These are phyloP conservation scores for Willowsia nigromaculata DNA, from an alignment of 2,888 invertebrate species.

Conservation along the genomic window DNA sequence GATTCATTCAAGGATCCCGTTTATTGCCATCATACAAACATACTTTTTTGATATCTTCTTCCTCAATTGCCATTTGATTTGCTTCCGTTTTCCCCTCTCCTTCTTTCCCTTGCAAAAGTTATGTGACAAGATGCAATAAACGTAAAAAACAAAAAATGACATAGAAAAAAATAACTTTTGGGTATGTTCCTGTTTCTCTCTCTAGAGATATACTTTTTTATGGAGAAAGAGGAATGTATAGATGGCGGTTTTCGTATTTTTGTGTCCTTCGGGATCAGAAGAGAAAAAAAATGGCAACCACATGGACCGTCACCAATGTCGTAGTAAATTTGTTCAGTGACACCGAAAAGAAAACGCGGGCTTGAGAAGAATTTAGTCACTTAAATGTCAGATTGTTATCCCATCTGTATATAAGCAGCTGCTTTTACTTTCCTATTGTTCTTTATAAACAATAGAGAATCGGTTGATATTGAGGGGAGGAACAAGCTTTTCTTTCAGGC, in stretches of 20 bases:
- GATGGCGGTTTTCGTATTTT: neutral
- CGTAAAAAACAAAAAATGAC: slow-evolving; percentile 24
- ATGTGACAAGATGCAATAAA: slow-evolving; percentile 22
- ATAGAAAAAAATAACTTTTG: neutral
- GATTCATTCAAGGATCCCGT: slow-evolving; percentile 22
- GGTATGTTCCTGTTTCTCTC: neutral
- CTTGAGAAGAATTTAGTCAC: slow-evolving; percentile 64
- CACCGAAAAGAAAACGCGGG: slow-evolving; percentile 69
- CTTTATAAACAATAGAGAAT: neutral
- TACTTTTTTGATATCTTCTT: slow-evolving; percentile 10
- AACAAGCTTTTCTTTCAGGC: neutral
- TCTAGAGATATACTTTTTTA: neutral
- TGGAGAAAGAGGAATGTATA: neutral
- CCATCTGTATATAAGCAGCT: neutral
- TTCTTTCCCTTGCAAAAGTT: neutral
- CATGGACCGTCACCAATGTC: slow-evolving; percentile 17
- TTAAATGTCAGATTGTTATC: slow-evolving; percentile 62
- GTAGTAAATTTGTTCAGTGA: slow-evolving; percentile 71
- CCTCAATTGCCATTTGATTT: slow-evolving; percentile 20
- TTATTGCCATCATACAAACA: neutral
- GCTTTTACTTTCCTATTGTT: neutral
- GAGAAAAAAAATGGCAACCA: neutral
- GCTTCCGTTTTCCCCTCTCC: neutral
- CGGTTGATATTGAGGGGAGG: neutral
- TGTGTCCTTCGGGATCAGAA: neutral